Conservation (phyloP, 2,113 vertebrate genomes). For the Periophthalmus modestus region DNA sequence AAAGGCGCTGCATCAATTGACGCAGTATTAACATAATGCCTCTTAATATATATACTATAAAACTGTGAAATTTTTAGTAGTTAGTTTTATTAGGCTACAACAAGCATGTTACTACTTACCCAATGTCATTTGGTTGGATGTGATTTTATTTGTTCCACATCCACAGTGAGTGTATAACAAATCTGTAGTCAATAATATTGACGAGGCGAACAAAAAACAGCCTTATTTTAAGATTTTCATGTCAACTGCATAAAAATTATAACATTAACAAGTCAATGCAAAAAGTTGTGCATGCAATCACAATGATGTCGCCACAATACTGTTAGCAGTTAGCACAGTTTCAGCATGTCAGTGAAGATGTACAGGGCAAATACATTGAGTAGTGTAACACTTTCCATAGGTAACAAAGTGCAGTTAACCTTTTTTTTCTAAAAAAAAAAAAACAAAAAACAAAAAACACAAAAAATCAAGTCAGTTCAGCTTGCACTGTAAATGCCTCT, state of each 20-base stretch:
- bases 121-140: background rate
- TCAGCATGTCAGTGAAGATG: background rate
- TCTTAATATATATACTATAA: background rate
- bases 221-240: background rate
- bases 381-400: slow-evolving; percentile 1
- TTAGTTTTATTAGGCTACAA: background rate
- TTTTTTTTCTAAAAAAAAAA: background rate
- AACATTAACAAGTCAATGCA: background rate
- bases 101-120: background rate
- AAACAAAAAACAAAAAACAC: too few species aligned
- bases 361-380: background rate
- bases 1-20: background rate
- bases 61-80: background rate
- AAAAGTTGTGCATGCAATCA: background rate
- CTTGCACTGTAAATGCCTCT: background rate
- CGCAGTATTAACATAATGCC: background rate
- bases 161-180: background rate
- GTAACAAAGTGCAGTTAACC: background rate
- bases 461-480: background rate
- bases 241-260: background rate
- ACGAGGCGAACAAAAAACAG: too few species aligned
- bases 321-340: background rate
- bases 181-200: too few species aligned
- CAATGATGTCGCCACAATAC: background rate
- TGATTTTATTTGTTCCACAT: background rate